Conservation (phyloP, 2,113 vertebrate species). For the Oreotragus oreotragus region DNA sequence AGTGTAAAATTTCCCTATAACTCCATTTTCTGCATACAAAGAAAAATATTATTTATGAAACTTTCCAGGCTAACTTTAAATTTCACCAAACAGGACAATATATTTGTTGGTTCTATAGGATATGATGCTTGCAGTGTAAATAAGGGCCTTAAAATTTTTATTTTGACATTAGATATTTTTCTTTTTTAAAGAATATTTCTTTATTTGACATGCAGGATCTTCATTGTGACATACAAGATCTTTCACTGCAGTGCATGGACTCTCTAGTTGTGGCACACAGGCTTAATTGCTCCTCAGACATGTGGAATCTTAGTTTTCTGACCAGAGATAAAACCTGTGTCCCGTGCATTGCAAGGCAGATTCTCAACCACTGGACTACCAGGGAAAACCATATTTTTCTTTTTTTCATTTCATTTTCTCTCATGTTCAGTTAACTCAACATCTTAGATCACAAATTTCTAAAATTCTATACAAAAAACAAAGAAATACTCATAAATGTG, state of each 20-base stretch:
- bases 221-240: neutral
- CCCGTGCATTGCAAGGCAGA: neutral
- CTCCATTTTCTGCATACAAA: neutral
- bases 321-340: neutral
- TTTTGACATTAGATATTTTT: neutral
- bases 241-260: neutral
- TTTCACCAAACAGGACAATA: neutral
- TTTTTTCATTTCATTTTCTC: neutral
- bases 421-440: neutral
- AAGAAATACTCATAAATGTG: neutral
- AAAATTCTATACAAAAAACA: neutral
- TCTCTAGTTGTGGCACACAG: neutral
- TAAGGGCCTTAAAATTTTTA: neutral
- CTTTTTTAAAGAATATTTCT: neutral
- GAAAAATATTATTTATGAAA: neutral
- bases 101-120: neutral
- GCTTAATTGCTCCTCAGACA: neutral
- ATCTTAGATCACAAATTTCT: neutral
- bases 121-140: neutral
- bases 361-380: neutral
- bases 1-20: neutral
- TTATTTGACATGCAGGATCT: neutral
- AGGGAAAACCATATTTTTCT: neutral
- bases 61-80: neutral
- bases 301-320: neutral